Evolutionary conservation across 2,888 invertebrate species (phyloP), one percentile per base, ranked within the genome.

Genomic region (Diploptera punctata): DNA sequence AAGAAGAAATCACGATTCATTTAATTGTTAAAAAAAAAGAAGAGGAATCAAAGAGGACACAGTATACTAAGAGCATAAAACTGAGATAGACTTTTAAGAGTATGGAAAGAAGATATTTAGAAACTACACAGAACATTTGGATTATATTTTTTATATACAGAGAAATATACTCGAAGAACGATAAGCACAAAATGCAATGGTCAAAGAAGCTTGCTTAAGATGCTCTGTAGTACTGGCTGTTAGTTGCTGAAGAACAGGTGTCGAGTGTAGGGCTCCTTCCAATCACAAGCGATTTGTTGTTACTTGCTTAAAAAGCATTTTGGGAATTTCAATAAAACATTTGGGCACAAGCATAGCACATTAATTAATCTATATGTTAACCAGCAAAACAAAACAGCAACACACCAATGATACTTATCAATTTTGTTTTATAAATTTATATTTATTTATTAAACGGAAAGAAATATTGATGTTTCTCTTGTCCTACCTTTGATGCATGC

Each of bases 401-500:
- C 72, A 72, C 72, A 72, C 72, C 68, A 67, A 33, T 33, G 10
- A 33, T n/a, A n/a, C 49, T 52, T 54, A 52, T 31, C 16, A 13
- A 31, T 44, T 54, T 67, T n/a, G 13, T 24, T 52, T 13, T 10
- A 13, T 24, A 52, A n/a, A 26, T 60, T 61, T 19, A 33, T 16
- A 31, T 31, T 38, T 38, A 38, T 9, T 13, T 9, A 13, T 38
- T 13, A 38, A 38, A 1, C 4, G 21, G 10, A 24, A 52, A 52
- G 24, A 52, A 44, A 61, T 43, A 33, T 29, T 26, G 47, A 7
- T 68, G 19, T 67, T 26, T 29, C 54, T 69, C 72, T 70, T 61
- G 61, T 74, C 79, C 75, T 89, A 94, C 94, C 93, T 89, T 91
- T 91, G 81, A 92, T 89, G 83, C 94, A 95, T 76, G 91, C 93